phyloP scores from a whole-genome alignment of 2,797 vertebrate species.

The Leptoclinus maculatus region DNA sequence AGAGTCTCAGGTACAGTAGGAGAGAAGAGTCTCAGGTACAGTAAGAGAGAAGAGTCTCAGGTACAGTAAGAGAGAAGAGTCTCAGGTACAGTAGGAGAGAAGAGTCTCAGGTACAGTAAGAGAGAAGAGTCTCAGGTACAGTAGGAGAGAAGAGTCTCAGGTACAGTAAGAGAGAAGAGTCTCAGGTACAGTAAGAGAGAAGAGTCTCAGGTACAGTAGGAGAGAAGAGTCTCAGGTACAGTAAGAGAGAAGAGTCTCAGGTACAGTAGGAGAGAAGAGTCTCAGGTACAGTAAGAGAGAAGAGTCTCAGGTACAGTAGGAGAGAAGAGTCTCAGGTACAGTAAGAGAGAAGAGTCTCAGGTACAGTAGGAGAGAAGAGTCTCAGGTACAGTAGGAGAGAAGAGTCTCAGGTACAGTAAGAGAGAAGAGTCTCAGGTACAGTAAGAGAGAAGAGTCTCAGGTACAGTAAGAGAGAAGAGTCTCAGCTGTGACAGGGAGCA shows the following conservation, averaged over 20 bases:
- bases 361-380: constrained; percentile 79
- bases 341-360: too few species aligned
- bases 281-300: constrained; percentile 84
- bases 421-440: too few species aligned
- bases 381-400: constrained; percentile 84
- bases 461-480: constrained; percentile 68
- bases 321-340: too few species aligned
- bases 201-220: constrained; percentile 79
- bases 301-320: constrained; percentile 86
- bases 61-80: too few species aligned
- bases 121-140: not conserved
- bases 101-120: not conserved
- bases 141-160: not conserved
- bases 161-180: too few species aligned
- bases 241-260: too few species aligned
- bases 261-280: constrained; percentile 79
- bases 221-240: too few species aligned
- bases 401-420: constrained; percentile 86
- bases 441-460: too few species aligned
- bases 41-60: not conserved
- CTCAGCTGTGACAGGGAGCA: too few species aligned
- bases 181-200: too few species aligned
- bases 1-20: not conserved
- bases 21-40: not conserved
- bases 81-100: too few species aligned